Evolutionary conservation across 2,797 vertebrate genomes (phyloP), one percentile per base, ranked within the genome.

Genomic region (Pipistrellus pipistrellus): DNA sequence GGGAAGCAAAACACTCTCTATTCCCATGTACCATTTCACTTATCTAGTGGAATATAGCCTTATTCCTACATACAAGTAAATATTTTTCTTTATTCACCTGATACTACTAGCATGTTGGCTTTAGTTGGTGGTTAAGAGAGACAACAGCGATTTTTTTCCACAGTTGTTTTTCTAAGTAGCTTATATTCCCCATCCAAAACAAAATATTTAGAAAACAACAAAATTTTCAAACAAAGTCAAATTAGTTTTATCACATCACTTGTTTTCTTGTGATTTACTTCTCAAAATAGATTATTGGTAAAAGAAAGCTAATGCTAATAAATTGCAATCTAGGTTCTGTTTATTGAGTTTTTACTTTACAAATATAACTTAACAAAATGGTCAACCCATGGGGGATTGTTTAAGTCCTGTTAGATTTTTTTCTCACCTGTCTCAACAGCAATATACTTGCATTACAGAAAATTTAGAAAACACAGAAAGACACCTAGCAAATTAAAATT

Each of bases 131-230:
- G 71, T 83, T 83, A 55, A 90, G 35, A 87, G 18, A 7, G 30
- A 84, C 53, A 68, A 77, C 76, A 76, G 66, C 35, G 7, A 77
- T 51, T 81, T 94, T 94, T 86, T 75, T 94, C 71, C 38, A 81
- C 62, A 88, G 30, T 11, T 90, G 10, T 91, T 91, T 94, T 85
- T 59, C 68, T 91, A 71, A 85, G 30, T 82, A 53, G 27, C n/a
- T 82, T 90, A 48, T 46, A 82, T 94, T 89, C 69, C 46, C 57
- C 90, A 27, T 80, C 71, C 6, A 87, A 81, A 71, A 90, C 11
- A 77, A 88, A 88, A 95, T 73, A 77, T 77, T 96, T 89, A 57
- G 72, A 91, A 96, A 94, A 89, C 53, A 91, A 80, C 51, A 88
- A 93, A 41, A 14, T 86, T 89, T 96, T 81, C 27, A 80, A 93